Percentiles rank a stretch among this genome's conserved stretches.
phyloP scores from a whole-genome alignment of 1,140 invertebrate species.

The Halyomorpha halys region DNA sequence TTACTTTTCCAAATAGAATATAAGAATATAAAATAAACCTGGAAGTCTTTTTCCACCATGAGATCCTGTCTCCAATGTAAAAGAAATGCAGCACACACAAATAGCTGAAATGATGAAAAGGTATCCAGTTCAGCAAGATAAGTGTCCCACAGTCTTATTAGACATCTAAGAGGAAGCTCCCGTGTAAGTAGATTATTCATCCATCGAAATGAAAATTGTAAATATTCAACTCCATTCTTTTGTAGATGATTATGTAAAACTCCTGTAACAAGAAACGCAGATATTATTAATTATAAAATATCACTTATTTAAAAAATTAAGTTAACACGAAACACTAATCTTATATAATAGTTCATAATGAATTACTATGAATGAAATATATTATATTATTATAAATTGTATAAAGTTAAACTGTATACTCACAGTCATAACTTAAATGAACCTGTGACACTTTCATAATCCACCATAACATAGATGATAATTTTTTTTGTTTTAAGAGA shows the following conservation, averaged over 20 bases:
- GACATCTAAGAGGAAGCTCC: constrained; percentile 92
- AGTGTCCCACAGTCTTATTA: constrained; percentile 99
- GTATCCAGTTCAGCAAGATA: constrained; percentile 93
- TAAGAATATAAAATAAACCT: constrained; percentile 44
- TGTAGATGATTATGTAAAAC: constrained; percentile 86
- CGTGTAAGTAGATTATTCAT: constrained; percentile 98
- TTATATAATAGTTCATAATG: background rate
- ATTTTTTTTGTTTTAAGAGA: too few species aligned
- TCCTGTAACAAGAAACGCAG: constrained; percentile 37
- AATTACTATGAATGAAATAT: too few species aligned
- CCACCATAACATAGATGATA: too few species aligned
- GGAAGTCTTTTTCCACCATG: constrained; percentile 88
- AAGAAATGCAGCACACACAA: constrained; percentile 98
- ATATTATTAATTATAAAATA: constrained; percentile 3
- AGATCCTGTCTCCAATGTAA: constrained; percentile 85
- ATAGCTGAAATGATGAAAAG: constrained; percentile 95
- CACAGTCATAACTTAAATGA: too few species aligned
- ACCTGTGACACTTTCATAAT: too few species aligned
- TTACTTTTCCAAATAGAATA: constrained; percentile 16
- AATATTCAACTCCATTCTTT: constrained; percentile 89
- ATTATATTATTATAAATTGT: too few species aligned
- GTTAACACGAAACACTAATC: background rate
- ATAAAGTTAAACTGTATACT: too few species aligned
- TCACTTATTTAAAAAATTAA: constrained; percentile 4
- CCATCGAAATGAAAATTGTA: constrained; percentile 99